A percentile compares a stretch with the other conserved stretches of the same genome.
Conservation (phyloP, 2,113 vertebrate genomes). For the Platysteira castanea region DNA sequence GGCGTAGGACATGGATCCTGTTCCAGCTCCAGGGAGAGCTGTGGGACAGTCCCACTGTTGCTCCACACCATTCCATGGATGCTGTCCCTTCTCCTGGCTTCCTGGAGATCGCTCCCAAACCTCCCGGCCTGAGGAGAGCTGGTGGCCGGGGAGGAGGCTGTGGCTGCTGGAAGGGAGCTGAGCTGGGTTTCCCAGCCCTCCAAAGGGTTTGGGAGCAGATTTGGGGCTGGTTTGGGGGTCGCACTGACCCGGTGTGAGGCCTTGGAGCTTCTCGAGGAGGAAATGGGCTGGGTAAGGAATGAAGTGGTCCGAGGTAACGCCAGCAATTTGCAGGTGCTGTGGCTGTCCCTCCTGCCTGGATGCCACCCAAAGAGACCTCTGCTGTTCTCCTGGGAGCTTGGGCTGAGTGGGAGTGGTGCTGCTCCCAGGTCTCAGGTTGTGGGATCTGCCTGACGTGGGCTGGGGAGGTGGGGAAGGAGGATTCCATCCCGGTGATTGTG, state of each 20-base stretch:
- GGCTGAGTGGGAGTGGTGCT: rapidly evolving
- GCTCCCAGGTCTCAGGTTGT: rapidly evolving
- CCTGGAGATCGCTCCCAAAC: background rate
- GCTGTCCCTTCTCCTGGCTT: background rate
- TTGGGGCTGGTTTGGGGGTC: background rate
- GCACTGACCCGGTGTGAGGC: background rate
- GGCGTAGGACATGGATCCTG: rapidly evolving
- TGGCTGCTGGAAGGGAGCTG: background rate
- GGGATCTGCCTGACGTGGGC: rapidly evolving
- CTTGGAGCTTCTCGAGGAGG: background rate
- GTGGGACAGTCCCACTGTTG: background rate
- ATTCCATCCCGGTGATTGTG: background rate
- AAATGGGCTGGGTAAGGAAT: background rate
- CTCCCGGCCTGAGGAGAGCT: rapidly evolving
- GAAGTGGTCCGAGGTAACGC: background rate
- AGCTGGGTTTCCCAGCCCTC: background rate
- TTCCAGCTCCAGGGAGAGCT: background rate
- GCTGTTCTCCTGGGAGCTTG: background rate
- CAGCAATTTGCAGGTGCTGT: rapidly evolving
- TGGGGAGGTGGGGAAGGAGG: background rate
- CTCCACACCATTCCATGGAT: background rate
- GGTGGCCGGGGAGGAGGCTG: background rate
- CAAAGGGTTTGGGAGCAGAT: background rate
- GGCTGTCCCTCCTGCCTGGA: background rate
- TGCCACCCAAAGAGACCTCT: background rate